A percentile compares a stretch with the other conserved stretches of the same genome.
Evolutionary conservation across 2,888 invertebrate species (phyloP).

Genomic region (Mythimna impura): DNA sequence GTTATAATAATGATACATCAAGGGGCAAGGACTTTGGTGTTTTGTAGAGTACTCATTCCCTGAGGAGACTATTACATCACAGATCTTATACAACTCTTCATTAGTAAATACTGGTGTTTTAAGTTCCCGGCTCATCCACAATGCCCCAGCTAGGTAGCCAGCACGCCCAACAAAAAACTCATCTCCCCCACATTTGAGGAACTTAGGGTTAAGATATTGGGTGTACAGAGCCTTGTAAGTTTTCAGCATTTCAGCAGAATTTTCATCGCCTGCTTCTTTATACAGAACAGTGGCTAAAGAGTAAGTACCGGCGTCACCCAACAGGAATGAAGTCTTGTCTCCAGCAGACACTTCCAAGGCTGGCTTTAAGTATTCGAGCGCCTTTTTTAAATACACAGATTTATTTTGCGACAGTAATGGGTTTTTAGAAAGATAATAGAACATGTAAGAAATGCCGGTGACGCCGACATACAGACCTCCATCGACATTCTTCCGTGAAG

Average conservation of each 20-base stretch:
- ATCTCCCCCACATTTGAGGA: slow-evolving; percentile 93
- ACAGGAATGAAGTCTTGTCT: slow-evolving; percentile 93
- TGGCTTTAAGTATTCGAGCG: slow-evolving; percentile 91
- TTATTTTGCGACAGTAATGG: slow-evolving; percentile 84
- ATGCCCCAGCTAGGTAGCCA: slow-evolving; percentile 94
- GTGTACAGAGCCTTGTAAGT: slow-evolving; percentile 82
- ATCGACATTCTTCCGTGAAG: slow-evolving; percentile 85
- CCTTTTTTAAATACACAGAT: slow-evolving; percentile 89
- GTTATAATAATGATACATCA: slow-evolving; percentile 95
- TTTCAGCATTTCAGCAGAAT: slow-evolving; percentile 76
- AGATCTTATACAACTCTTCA: slow-evolving; percentile 91
- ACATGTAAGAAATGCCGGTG: slow-evolving; percentile 94
- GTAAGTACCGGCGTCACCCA: slow-evolving; percentile 95
- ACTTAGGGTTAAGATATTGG: slow-evolving; percentile 83
- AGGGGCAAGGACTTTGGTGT: slow-evolving; percentile 91
- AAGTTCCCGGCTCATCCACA: slow-evolving; percentile 92
- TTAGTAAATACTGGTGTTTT: slow-evolving; percentile 82
- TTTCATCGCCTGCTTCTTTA: slow-evolving; percentile 85
- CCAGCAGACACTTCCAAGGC: slow-evolving; percentile 90
- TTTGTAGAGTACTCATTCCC: slow-evolving; percentile 92
- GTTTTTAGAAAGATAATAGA: slow-evolving; percentile 92
- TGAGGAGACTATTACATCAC: slow-evolving; percentile 92
- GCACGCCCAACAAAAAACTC: slow-evolving; percentile 96
- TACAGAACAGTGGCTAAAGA: slow-evolving; percentile 93
- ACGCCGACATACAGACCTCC: slow-evolving; percentile 93